A percentile compares a stretch with the other conserved stretches of the same genome.
These are phyloP conservation scores for Cephalopholis sonnerati DNA, from an alignment of 2,113 vertebrate genomes.

Conservation along the genomic window DNA sequence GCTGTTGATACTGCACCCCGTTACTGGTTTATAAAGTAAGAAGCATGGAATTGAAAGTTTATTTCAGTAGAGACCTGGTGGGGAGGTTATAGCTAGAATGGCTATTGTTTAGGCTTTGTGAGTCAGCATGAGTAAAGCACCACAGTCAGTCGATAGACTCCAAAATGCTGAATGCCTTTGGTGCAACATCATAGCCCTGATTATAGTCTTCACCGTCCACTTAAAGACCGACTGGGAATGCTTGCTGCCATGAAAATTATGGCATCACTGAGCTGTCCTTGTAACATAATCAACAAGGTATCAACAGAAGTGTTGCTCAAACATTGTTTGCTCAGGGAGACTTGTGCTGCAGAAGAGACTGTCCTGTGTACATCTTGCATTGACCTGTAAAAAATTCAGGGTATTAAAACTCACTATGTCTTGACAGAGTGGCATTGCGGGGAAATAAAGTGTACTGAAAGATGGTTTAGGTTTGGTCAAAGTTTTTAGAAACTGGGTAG, in stretches of 20 bases:
- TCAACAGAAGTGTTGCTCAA: not conserved
- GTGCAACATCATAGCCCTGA: conserved; percentile 56
- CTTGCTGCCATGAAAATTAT: conserved; percentile 35
- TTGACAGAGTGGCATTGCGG: not conserved
- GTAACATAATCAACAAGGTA: conserved; percentile 1
- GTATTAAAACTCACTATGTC: not conserved
- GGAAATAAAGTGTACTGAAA: not conserved
- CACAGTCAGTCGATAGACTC: conserved; percentile 18
- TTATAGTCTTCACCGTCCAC: conserved; percentile 48
- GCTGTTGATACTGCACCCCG: not conserved
- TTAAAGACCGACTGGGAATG: conserved; percentile 40
- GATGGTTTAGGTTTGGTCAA: not conserved
- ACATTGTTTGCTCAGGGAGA: not conserved
- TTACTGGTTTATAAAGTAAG: not conserved
- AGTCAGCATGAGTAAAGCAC: conserved; percentile 23
- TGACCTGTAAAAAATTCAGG: not conserved
- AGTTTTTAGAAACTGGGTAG: conserved; percentile 14
- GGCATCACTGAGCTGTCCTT: conserved; percentile 3
- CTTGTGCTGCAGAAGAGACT: not conserved
- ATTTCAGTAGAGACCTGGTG: not conserved
- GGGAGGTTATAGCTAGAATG: not conserved
- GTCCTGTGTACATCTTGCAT: not conserved
- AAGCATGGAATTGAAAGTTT: not conserved
- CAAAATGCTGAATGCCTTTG: conserved; percentile 59
- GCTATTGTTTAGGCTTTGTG: conserved; percentile 25